These are phyloP conservation scores for Xylocopa sonorina DNA, from an alignment of 1,140 invertebrate species.

Conservation along the genomic window DNA sequence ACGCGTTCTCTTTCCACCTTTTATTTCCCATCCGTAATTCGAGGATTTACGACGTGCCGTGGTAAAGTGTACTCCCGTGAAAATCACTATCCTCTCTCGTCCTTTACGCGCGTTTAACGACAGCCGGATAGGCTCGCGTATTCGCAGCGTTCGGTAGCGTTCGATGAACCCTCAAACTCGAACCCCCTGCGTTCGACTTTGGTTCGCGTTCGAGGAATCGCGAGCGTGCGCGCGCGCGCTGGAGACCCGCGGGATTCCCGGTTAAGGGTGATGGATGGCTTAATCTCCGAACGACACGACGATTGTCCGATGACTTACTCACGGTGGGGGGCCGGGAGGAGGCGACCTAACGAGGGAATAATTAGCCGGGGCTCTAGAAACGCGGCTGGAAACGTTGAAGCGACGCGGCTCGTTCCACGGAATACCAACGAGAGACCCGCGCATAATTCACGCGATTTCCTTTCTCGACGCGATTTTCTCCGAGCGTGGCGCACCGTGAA, in stretches of 20 bases:
- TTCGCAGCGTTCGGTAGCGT: slow-evolving; percentile 15
- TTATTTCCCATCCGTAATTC: slow-evolving; percentile 31
- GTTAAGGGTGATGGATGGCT: background rate
- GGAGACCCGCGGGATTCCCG: too few species aligned
- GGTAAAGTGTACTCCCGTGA: background rate
- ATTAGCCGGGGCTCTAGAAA: slow-evolving; percentile 15
- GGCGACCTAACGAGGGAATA: slow-evolving; percentile 4
- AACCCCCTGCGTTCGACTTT: too few species aligned
- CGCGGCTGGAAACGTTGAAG: slow-evolving; percentile 7
- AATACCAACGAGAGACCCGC: background rate
- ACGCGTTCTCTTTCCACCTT: background rate
- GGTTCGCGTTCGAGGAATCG: background rate
- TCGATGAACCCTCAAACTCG: background rate
- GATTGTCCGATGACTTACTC: background rate
- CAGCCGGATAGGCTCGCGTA: background rate
- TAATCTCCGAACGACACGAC: background rate
- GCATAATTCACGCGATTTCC: slow-evolving; percentile 39
- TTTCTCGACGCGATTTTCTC: slow-evolving; percentile 34
- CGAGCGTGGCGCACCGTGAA: background rate
- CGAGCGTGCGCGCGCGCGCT: too few species aligned
- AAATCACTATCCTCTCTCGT: background rate
- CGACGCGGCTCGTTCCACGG: background rate
- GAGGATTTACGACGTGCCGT: slow-evolving; percentile 39
- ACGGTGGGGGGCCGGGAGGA: background rate
- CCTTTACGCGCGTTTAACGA: background rate